Evolutionary conservation across 2,888 invertebrate genomes (phyloP), one percentile per base, ranked within the genome.

Genomic region (Thysanoteuthis rhombus): DNA sequence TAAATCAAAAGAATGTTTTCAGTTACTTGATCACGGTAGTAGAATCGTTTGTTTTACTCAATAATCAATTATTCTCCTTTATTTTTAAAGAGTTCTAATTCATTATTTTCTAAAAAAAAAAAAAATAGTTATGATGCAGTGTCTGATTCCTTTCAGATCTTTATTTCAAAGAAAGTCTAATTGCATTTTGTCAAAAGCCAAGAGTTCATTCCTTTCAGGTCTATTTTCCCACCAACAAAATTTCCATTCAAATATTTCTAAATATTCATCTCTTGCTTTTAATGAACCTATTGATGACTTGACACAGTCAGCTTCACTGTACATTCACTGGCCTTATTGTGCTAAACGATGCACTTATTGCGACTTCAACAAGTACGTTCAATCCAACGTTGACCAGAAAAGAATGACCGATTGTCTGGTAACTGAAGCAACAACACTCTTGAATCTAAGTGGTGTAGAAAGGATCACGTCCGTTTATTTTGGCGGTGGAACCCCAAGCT

Each of bases 401-500:
- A 94, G 96, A 92, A 96, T 96, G 96, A 95, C 94, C 92, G 94
- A 94, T 38, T 96, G 96, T 94, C 94, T 96, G 45, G 93, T 95
- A 16, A 94, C 89, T 91, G 96, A 96, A 94, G 94, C 95, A 40
- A 92, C 94, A 40, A 95, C 95, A 32, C 93, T 96, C 22, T 38
- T 96, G 4, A 47, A 94, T 28, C 94, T 95, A 12, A 95, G 95
- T 93, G 94, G 95, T 6, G 95, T 96, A 1, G 94, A 94, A 28
- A 94, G 94, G 39, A 95, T 96, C 16, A 95, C 95, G 1, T 96
- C 96, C 36, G 94, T 96, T 16, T 96, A 96, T 95, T 96, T 96
- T 95, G 96, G 96, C 42, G 96, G 96, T 95, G 96, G 96, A 89
- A 96, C 96, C 16, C 96, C 96, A 90, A 96, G 96, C 94, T 94